Base-by-base conservation (phyloP, 2,797 vertebrate genomes). In the Decapterus maruadsi region DNA sequence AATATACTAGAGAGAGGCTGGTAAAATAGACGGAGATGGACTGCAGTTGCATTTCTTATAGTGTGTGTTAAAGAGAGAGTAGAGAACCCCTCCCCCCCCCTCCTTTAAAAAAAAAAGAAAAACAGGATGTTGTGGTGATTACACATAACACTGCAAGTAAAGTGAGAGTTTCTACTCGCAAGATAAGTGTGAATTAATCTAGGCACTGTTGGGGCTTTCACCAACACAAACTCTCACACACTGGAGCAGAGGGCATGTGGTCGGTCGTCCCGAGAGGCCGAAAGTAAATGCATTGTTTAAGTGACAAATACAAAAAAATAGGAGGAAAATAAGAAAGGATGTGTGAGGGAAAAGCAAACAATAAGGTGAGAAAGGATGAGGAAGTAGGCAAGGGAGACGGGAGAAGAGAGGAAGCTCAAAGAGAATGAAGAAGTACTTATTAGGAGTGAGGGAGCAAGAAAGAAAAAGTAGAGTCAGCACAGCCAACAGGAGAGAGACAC, bases 111-210 rank as follows among this genome's bases (percentile, higher is more conserved):
- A 6, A n/a, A 42, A 51, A 58, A 72, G 53, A 59, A 62, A 55
- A 73, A 43, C 2, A 16, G n/a, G 68, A 67, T 60, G 13, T 26
- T 45, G 51, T 29, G 19, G 68, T 38, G 64, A 61, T 48, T 51
- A 9, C 20, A 56, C 43, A 29, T n/a, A 2, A 45, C 45, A 17
- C n/a, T 60, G 57, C 14, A 56, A 51, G 19, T 19, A 2, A 16
- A 72, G 61, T 50, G 46, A 68, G 42, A 65, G 53, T 29, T 48
- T 22, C 72, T 77, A 48, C 66, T 2, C 31, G 38, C 34, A 45
- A 43, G 68, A 54, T 34, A 62, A 62, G 63, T 75, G 71, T 73
- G 71, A 79, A 72, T 64, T 58, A 19, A 68, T 80, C n/a, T 55
- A 19, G 16, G 45, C 59, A 22, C 59, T 50, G 16, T 36, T 57